Base-by-base conservation (phyloP, 1,140 invertebrate genomes). In the Leucophenga varia region DNA sequence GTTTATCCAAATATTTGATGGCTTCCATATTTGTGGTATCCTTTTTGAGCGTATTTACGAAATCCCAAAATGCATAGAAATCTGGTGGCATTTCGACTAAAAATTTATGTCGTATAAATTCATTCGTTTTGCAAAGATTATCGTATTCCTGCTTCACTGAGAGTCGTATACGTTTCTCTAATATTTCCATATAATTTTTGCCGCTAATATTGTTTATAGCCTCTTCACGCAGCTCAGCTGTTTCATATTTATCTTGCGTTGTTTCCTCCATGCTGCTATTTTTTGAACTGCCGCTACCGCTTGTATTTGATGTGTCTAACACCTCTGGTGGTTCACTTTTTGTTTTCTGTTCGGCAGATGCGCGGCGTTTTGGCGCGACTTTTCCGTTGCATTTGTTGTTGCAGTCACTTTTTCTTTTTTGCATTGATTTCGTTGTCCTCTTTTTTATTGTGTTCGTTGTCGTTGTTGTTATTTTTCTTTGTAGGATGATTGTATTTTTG, bases 21-120 rank as follows among this genome's bases (percentile, higher is more conserved):
- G 65, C 55, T 7, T 54, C 44, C 3, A 43, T 42, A 13, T 74
- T 61, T 16, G 86, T 85, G 61, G 86, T 78, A 8, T 76, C 76
- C 8, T 78, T 67, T 39, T 83, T 81, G 10, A 92, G 60, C 42
- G 72, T 79, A 61, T 85, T 79, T 67, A 87, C 92, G 61, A 94
- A 90, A 40, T 86, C 79, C 81, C 87, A 92, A 69, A 93, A 89
- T 30, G 84, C 77, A 68, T 87, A 95, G 73, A 97, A 95, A 76
- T 96, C 93, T 36, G 81, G 63, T 9, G 93, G 93, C 90, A 96
- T 94, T 53, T 91, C 80, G 1, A 91, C 83, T 21, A 93, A 72
- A 75, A 94, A 93, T 58, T 88, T 83, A 50, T 86, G 77, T 57
- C 84, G 83, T 44, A 93, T 87, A 41, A 84, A 76, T 47, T 77